A percentile compares a stretch with the other conserved stretches of the same genome.
These are phyloP conservation scores for Achlya flavicornis DNA, from an alignment of 2,888 invertebrate genomes.

Conservation along the genomic window DNA sequence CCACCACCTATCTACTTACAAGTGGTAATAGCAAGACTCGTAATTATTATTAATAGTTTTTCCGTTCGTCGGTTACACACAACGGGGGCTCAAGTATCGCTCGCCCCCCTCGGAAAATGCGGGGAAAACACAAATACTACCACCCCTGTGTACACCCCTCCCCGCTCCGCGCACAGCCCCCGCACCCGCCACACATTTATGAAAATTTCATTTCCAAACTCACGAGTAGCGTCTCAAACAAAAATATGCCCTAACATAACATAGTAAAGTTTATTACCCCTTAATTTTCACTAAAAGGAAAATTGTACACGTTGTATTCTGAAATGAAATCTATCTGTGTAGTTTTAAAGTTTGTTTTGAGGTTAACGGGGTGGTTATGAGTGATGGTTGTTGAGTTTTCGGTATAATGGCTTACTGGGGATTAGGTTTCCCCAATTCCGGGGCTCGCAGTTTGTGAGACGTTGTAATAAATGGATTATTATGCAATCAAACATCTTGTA, in stretches of 20 bases:
- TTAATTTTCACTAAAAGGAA: conserved; percentile 59
- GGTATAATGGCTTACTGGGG: conserved; percentile 78
- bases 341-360: conserved; percentile 55
- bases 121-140: conserved; percentile 73
- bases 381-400: conserved; percentile 69
- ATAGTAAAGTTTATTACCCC: conserved; percentile 68
- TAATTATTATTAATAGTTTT: conserved; percentile 77
- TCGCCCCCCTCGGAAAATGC: conserved; percentile 60
- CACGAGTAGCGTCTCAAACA: conserved; percentile 53
- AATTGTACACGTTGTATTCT: conserved; percentile 44
- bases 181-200: conserved; percentile 62
- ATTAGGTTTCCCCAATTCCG: conserved; percentile 78
- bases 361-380: conserved; percentile 48
- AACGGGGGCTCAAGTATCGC: conserved; percentile 62
- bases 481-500: conserved; percentile 69
- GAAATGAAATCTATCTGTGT: conserved; percentile 60
- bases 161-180: conserved; percentile 23
- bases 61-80: conserved; percentile 63
- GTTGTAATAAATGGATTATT: conserved; percentile 76
- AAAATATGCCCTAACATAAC: conserved; percentile 72
- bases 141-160: conserved; percentile 33
- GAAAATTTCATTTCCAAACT: conserved; percentile 82
- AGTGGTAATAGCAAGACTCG: conserved; percentile 41
- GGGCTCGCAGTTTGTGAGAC: conserved; percentile 61
- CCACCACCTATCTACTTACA: neutral